Conservation (phyloP, 2,797 vertebrate genomes). For the Sebastolobus alascanus region DNA sequence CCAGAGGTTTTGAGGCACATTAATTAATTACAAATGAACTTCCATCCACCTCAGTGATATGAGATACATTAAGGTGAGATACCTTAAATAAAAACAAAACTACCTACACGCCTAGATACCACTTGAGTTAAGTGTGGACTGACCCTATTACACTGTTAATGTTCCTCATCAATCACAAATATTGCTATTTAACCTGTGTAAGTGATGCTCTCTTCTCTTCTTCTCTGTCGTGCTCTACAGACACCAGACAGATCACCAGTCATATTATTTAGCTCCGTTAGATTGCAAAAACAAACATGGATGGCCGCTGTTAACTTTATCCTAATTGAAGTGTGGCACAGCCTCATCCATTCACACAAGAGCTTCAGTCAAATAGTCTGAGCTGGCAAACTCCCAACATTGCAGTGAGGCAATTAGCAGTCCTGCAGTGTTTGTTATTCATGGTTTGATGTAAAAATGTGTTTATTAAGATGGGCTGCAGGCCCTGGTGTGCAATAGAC, state of each 20-base stretch:
- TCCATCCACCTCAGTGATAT: not conserved
- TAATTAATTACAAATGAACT: not conserved
- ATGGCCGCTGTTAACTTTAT: slow-evolving; percentile 94
- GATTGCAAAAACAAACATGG: slow-evolving; percentile 91
- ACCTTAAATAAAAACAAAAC: not conserved
- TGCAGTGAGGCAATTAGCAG: slow-evolving; percentile 97
- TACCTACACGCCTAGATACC: not conserved
- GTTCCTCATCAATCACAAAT: slow-evolving; percentile 17
- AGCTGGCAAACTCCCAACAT: slow-evolving; percentile 98
- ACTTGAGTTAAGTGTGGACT: not conserved
- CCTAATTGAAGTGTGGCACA: slow-evolving; percentile 94
- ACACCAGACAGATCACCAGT: slow-evolving; percentile 87
- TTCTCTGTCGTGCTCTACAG: slow-evolving; percentile 6
- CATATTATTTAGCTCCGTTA: slow-evolving; percentile 91
- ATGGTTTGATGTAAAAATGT: slow-evolving; percentile 98
- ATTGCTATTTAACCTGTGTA: slow-evolving; percentile 6
- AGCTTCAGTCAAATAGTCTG: slow-evolving; percentile 95
- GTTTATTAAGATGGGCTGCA: slow-evolving; percentile 99
- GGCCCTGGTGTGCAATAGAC: slow-evolving; percentile 98
- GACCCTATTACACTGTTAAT: slow-evolving; percentile 10
- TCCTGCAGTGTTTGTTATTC: slow-evolving; percentile 98
- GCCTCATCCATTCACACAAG: slow-evolving; percentile 95
- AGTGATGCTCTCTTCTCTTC: slow-evolving; percentile 12
- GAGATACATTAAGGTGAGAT: not conserved
- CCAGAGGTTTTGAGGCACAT: not conserved